Base-by-base conservation (phyloP, 2,797 vertebrate species). In the Macrochelys suwanniensis region DNA sequence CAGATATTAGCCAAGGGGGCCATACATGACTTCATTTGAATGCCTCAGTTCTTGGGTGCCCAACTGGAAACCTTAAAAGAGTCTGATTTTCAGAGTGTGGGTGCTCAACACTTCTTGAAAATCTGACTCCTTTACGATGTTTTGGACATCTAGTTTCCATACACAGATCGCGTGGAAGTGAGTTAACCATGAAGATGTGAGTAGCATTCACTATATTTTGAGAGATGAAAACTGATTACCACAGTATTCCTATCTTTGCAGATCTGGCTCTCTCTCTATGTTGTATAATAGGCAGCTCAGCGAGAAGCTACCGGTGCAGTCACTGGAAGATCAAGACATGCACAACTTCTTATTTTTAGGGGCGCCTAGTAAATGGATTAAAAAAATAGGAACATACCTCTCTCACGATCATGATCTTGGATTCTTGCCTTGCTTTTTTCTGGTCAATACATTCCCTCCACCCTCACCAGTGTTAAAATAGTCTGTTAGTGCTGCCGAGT, bases 31-130 rank as follows among this genome's bases (percentile, higher is more conserved):
- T 33, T 68, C 51, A 84, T 47, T 80, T 82, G 89, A 95, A 76
- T 51, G 78, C 81, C 80, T 90, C 93, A 80, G 86, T 78, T 92
- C 91, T 65, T 87, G 91, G 33, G 19, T 49, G 84, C 42, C 87
- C 61, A 45, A 4, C 19, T 61, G 61, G 50, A 76, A 94, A n/a
- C 28, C 6, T 80, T 82, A 21, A 31, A 85, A 84, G 85, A 59
- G 49, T 76, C 13, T 45, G 86, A 50, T 1, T 50, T 77, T 49
- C 49, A 21, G 86, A 57, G 84, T 57, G 56, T 57, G 25, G 56
- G 4, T 54, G 25, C 88, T 28, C 33, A 28, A 1, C 42, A 33
- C 2, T 26, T 79, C 71, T 50, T 82, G 65, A 2, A 59, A 87
- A 86, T 7, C 61, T 6, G 4, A 3, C 26, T 42, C 1, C 82